Conservation (phyloP, 1,140 invertebrate genomes). For the Caerostris extrusa region DNA sequence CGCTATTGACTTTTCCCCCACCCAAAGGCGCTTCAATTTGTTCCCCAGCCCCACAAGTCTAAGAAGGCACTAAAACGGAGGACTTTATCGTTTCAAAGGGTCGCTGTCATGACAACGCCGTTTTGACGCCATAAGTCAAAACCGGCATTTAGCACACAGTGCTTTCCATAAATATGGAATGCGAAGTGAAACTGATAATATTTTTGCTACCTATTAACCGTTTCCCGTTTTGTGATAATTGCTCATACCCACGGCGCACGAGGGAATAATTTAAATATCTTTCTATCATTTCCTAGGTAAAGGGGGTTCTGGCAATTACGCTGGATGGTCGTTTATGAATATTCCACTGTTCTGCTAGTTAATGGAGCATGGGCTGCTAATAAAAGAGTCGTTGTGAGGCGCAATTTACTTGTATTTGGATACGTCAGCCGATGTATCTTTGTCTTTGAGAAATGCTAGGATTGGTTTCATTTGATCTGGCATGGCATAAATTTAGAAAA, state of each 20-base stretch:
- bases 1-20: too few species aligned
- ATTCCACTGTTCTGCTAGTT: slow-evolving; percentile 18
- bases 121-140: slow-evolving; percentile 38
- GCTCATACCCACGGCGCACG: background rate
- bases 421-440: background rate
- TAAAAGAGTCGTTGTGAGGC: background rate
- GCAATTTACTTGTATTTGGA: slow-evolving; percentile 6
- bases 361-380: slow-evolving; percentile 21
- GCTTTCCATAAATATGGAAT: slow-evolving; percentile 49
- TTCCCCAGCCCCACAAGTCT: background rate
- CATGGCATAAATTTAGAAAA: too few species aligned
- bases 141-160: background rate
- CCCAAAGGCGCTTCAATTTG: background rate
- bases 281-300: background rate
- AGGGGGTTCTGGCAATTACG: background rate
- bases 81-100: slow-evolving; percentile 3
- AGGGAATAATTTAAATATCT: slow-evolving; percentile 43
- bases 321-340: slow-evolving; percentile 11
- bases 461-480: background rate
- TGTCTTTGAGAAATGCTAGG: background rate
- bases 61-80: slow-evolving; percentile 49
- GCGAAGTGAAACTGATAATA: slow-evolving; percentile 58
- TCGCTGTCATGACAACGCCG: slow-evolving; percentile 12
- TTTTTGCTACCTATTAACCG: slow-evolving; percentile 65
- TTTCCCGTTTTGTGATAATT: slow-evolving; percentile 44